A percentile compares a stretch with the other conserved stretches of the same genome.
These are phyloP conservation scores for Stegana nigrithorax DNA, from an alignment of 2,888 invertebrate species.

Conservation along the genomic window DNA sequence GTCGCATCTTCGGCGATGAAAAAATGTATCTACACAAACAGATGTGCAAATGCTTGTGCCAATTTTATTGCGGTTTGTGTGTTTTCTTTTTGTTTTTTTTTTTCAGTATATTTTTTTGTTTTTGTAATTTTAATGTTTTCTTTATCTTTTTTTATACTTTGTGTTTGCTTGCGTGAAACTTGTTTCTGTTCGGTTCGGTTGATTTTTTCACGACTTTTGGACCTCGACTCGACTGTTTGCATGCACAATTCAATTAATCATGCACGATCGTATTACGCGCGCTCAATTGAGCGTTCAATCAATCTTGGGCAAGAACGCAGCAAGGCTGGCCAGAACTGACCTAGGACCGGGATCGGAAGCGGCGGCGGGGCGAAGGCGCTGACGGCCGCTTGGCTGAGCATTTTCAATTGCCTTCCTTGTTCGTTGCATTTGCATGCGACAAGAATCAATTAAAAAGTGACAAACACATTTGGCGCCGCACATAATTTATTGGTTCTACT, in stretches of 20 bases:
- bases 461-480: constrained; percentile 39
- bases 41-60: constrained; percentile 19
- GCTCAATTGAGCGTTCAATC: neutral
- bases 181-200: neutral
- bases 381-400: neutral
- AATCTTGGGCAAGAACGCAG: neutral
- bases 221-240: constrained; percentile 2
- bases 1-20: too few relatives aligned
- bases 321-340: neutral
- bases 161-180: too few relatives aligned
- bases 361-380: neutral
- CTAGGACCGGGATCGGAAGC: neutral
- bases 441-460: constrained; percentile 37
- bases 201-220: neutral
- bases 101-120: neutral
- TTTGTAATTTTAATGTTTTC: too few relatives aligned
- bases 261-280: neutral
- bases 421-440: constrained; percentile 5
- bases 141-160: neutral
- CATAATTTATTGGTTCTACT: constrained; percentile 36
- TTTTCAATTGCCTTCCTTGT: constrained; percentile 28
- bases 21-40: neutral
- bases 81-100: neutral
- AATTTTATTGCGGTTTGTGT: too few relatives aligned
- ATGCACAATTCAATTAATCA: constrained; percentile 16